phyloP scores from a whole-genome alignment of 2,797 vertebrate genomes.

The Knipowitschia caucasica region DNA sequence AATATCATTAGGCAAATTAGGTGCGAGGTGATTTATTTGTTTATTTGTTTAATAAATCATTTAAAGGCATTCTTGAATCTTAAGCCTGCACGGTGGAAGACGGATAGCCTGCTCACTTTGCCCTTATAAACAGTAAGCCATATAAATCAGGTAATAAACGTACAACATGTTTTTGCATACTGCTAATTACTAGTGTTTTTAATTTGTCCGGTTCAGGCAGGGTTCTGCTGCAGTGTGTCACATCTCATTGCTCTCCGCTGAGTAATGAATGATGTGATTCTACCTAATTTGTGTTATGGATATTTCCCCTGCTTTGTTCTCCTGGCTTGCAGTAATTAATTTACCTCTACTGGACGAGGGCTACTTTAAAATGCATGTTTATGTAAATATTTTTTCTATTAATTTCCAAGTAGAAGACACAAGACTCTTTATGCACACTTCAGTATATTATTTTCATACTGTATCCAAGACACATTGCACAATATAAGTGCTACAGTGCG shows the following conservation, averaged over 20 bases:
- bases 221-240: constrained; percentile 73
- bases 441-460: constrained; percentile 43
- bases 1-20: constrained; percentile 85
- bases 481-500: constrained; percentile 53
- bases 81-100: constrained; percentile 70
- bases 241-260: constrained; percentile 71
- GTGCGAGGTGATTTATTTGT: constrained; percentile 79
- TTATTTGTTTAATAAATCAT: constrained; percentile 83
- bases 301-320: constrained; percentile 63
- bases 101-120: constrained; percentile 66
- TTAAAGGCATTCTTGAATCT: constrained; percentile 75
- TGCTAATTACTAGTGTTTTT: constrained; percentile 81
- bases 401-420: constrained; percentile 45
- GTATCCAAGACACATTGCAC: constrained; percentile 32
- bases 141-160: constrained; percentile 83
- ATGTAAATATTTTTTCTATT: constrained; percentile 48
- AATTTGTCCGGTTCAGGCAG: constrained; percentile 77
- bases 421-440: constrained; percentile 36
- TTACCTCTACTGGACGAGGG: constrained; percentile 40
- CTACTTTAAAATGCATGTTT: constrained; percentile 45
- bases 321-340: constrained; percentile 59
- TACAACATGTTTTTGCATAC: constrained; percentile 78
- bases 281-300: constrained; percentile 68
- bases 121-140: constrained; percentile 77
- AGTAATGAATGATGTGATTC: constrained; percentile 75